phyloP scores from a whole-genome alignment of 2,888 invertebrate genomes.

The Caenorhabditis zanzibari region DNA sequence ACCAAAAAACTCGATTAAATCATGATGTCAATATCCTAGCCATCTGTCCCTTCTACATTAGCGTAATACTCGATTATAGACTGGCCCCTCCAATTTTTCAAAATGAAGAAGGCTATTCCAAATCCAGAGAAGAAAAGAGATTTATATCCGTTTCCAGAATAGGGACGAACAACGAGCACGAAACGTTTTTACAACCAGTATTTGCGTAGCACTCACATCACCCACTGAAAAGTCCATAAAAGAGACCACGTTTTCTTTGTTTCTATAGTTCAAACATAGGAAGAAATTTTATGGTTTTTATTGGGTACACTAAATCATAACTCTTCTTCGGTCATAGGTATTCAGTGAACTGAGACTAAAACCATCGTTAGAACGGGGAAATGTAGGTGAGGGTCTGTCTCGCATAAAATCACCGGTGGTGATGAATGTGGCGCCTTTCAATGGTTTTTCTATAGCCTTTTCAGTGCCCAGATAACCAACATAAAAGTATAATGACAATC shows the following conservation, averaged over 20 bases:
- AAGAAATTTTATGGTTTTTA: slow-evolving; percentile 20
- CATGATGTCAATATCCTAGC: slow-evolving; percentile 6
- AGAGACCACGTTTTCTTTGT: neutral
- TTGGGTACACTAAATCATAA: slow-evolving; percentile 13
- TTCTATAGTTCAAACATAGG: slow-evolving; percentile 15
- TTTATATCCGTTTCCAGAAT: slow-evolving; percentile 52
- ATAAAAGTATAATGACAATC: slow-evolving; percentile 51
- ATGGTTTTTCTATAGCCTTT: slow-evolving; percentile 13
- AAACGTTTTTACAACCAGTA: slow-evolving; percentile 44
- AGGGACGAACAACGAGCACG: slow-evolving; percentile 39
- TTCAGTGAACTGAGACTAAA: slow-evolving; percentile 49
- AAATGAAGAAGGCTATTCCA: slow-evolving; percentile 22
- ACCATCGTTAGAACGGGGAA: slow-evolving; percentile 41
- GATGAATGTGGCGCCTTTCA: slow-evolving; percentile 27
- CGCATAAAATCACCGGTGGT: slow-evolving; percentile 51
- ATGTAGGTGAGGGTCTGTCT: neutral
- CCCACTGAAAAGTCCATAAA: slow-evolving; percentile 57
- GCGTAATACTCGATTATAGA: slow-evolving; percentile 23
- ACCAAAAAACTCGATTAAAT: neutral
- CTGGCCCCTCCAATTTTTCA: slow-evolving; percentile 24
- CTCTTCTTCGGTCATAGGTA: slow-evolving; percentile 18
- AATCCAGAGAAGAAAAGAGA: slow-evolving; percentile 11
- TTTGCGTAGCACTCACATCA: slow-evolving; percentile 43
- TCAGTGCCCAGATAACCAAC: slow-evolving; percentile 2
- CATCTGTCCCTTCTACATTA: slow-evolving; percentile 10